phyloP scores from a whole-genome alignment of 2,113 vertebrate species.

The Chaetops frenatus region DNA sequence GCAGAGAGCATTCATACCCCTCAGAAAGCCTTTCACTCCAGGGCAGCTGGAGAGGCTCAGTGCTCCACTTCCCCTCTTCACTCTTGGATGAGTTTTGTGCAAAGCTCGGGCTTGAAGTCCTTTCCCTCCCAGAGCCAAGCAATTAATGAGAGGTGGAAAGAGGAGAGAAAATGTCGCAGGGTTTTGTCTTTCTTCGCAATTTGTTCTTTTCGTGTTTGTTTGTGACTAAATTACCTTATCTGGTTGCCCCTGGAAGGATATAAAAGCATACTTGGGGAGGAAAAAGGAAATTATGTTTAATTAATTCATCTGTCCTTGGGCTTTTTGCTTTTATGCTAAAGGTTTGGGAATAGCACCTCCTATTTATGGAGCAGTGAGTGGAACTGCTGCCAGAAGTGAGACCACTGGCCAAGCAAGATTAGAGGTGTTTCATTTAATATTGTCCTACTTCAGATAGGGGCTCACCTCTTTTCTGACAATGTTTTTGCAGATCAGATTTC shows the following conservation, averaged over 20 bases:
- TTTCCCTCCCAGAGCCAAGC: conserved; percentile 42
- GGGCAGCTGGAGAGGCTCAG: conserved; percentile 74
- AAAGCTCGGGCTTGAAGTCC: conserved; percentile 53
- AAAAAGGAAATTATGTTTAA: not conserved
- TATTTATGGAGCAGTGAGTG: not conserved
- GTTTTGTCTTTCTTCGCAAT: not conserved
- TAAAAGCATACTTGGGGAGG: not conserved
- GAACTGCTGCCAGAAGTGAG: not conserved
- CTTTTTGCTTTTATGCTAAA: not conserved
- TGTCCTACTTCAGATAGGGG: not conserved
- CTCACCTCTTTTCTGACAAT: conserved; percentile 15
- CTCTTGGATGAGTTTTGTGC: conserved; percentile 78
- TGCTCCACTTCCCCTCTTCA: conserved; percentile 69
- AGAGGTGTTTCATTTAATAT: not conserved
- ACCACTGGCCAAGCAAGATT: not conserved
- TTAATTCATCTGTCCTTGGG: not conserved
- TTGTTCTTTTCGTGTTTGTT: not conserved
- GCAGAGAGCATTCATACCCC: conserved; percentile 57
- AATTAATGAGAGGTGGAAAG: conserved; percentile 5
- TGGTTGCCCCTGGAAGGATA: not conserved
- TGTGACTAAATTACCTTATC: not conserved
- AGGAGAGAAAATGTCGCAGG: not conserved
- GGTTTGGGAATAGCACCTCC: conserved; percentile 5
- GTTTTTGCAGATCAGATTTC: conserved; percentile 56
- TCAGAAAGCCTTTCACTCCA: conserved; percentile 67